These are phyloP conservation scores for Apodemus agrarius DNA, from an alignment of 2,797 vertebrate genomes.

Conservation along the genomic window DNA sequence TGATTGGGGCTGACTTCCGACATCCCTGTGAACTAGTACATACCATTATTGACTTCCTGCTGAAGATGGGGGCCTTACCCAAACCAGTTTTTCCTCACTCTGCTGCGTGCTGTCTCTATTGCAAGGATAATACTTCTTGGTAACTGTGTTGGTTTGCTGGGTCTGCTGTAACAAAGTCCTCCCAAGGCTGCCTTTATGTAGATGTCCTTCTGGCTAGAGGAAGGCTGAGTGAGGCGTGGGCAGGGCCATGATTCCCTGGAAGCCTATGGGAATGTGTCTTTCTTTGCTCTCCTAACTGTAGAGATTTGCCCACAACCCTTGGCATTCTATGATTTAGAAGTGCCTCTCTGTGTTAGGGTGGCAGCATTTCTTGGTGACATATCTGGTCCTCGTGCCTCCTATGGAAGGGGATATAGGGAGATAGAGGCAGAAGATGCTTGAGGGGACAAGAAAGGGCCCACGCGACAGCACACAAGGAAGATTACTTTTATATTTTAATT, in stretches of 20 bases:
- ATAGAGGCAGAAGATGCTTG: background rate
- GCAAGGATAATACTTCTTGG: background rate
- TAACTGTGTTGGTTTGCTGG: background rate
- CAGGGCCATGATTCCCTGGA: background rate
- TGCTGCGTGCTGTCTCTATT: background rate
- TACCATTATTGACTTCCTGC: background rate
- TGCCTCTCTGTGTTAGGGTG: background rate
- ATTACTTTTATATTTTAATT: background rate
- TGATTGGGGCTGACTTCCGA: background rate
- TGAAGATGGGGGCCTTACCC: background rate
- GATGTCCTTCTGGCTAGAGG: background rate
- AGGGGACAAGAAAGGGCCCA: constrained; percentile 3
- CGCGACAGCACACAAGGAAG: background rate
- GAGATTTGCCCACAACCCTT: background rate
- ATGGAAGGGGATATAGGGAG: background rate
- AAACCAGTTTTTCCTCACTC: background rate
- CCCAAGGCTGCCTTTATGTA: background rate
- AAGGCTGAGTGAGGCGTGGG: background rate
- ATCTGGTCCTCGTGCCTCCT: background rate
- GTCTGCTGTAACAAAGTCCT: background rate
- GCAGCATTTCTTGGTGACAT: background rate
- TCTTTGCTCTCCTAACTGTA: background rate
- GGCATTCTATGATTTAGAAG: background rate
- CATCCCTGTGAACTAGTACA: too few species aligned
- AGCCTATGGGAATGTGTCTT: background rate